Percentiles rank a stretch among this genome's conserved stretches.
phyloP scores from a whole-genome alignment of 2,113 vertebrate species.

The Malurus melanocephalus region DNA sequence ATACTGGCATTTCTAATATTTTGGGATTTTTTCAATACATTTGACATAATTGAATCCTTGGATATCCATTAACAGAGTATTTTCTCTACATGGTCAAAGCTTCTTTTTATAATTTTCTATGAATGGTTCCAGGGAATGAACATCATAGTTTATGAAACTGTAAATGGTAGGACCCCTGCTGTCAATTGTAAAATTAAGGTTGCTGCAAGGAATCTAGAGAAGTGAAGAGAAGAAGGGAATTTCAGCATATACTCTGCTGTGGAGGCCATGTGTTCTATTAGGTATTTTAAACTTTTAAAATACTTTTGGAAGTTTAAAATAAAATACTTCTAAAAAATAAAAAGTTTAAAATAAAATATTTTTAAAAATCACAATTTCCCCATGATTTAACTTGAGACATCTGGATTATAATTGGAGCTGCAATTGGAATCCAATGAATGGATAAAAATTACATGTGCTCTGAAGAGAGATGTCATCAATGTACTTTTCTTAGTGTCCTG shows the following conservation, averaged over 20 bases:
- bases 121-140: background rate
- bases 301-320: too few species aligned
- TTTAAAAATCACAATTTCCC: background rate
- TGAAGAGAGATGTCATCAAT: background rate
- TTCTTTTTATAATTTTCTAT: background rate
- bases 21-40: background rate
- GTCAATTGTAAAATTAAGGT: background rate
- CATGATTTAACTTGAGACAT: background rate
- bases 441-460: background rate
- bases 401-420: background rate
- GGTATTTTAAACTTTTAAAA: background rate
- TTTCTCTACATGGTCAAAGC: background rate
- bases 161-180: background rate
- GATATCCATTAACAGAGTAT: background rate
- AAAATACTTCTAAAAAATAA: too few species aligned
- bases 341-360: background rate
- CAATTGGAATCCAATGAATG: background rate
- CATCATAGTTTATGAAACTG: background rate
- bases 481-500: background rate
- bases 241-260: background rate
- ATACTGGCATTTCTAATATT: background rate
- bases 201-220: background rate
- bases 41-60: background rate
- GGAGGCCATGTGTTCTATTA: background rate
- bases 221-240: background rate